Evolutionary conservation across 2,797 vertebrate genomes (phyloP).

Genomic region (Fistularia commersonii): DNA sequence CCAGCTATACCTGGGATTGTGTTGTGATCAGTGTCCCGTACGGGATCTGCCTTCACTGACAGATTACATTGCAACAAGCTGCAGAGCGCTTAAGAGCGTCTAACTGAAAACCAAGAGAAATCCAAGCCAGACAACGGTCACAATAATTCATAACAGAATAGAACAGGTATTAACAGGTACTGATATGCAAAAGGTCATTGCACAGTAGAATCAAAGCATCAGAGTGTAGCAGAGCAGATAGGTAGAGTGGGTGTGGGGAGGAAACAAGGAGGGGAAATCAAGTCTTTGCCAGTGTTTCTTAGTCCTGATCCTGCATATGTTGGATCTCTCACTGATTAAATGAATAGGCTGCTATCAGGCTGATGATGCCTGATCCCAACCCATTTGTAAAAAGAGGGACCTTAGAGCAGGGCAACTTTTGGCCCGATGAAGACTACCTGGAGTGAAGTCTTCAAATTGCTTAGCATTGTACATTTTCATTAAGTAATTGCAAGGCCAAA

Average conservation of each 20-base stretch:
- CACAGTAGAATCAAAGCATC: constrained; percentile 50
- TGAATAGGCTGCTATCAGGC: too few relatives aligned
- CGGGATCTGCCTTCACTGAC: constrained; percentile 50
- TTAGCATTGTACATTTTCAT: too few relatives aligned
- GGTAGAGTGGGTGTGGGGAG: constrained; percentile 50
- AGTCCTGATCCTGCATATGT: too few relatives aligned
- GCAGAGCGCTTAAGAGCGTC: constrained; percentile 56
- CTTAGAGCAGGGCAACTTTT: too few relatives aligned
- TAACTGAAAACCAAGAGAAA: constrained; percentile 74
- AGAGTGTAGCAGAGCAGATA: constrained; percentile 42
- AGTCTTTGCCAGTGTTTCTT: constrained; percentile 63
- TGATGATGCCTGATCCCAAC: too few relatives aligned
- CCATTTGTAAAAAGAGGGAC: too few relatives aligned
- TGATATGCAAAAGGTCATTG: constrained; percentile 42
- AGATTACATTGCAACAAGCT: constrained; percentile 61
- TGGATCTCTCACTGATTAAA: too few relatives aligned
- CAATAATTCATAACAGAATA: constrained; percentile 58
- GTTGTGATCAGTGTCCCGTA: constrained; percentile 41
- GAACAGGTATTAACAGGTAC: constrained; percentile 59
- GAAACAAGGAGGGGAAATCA: constrained; percentile 50
- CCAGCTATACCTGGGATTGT: constrained; percentile 33
- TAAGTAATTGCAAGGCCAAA: too few relatives aligned
- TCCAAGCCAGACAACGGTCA: constrained; percentile 38
- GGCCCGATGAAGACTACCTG: too few relatives aligned
- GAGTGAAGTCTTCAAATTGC: too few relatives aligned